Base-by-base conservation (phyloP, 2,888 invertebrate genomes). In the Epistrophella euchroma region DNA sequence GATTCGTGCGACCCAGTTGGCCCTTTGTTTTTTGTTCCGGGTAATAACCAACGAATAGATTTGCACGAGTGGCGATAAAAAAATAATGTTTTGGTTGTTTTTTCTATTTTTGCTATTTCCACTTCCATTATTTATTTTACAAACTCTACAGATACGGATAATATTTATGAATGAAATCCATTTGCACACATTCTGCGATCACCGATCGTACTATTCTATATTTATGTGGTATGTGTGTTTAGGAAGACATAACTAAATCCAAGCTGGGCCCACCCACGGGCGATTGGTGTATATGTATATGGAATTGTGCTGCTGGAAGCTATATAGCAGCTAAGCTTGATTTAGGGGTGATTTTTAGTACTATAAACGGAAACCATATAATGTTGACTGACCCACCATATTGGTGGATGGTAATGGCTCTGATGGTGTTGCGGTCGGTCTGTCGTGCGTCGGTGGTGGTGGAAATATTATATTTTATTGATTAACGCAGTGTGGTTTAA, bases 121-220 rank as follows among this genome's bases (percentile, higher is more conserved):
- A 74, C 50, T 75, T 74, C 70, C 45, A 80, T 75, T 80, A 76
- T 76, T 80, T 72, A 76, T 76, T 80, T 78, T 77, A 80, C 80
- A 75, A 66, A 64, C 66, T 19, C 25, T 43, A 62, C 43, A 52
- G 76, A 77, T 58, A 71, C 35, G 37, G 56, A 68, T 6, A 58
- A 52, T 71, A 66, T 81, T 84, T 81, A 85, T 85, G 81, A 85
- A 85, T 85, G 85, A 85, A 85, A 77, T 73, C 72, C 68, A 80
- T 84, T 84, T 84, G 77, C 70, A 56, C 62, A 64, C 62, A 62
- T 70, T 74, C 71, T 68, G 68, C 60, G 70, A 79, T 71, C 68
- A 72, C 45, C 37, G 80, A 68, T 71, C 35, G 32, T 40, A 68
- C 47, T 58, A 58, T 43, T 74, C 11, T n/a, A 62, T 28, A 25